These are phyloP conservation scores for Tridacna gigas DNA, from an alignment of 2,888 invertebrate genomes.

Conservation along the genomic window DNA sequence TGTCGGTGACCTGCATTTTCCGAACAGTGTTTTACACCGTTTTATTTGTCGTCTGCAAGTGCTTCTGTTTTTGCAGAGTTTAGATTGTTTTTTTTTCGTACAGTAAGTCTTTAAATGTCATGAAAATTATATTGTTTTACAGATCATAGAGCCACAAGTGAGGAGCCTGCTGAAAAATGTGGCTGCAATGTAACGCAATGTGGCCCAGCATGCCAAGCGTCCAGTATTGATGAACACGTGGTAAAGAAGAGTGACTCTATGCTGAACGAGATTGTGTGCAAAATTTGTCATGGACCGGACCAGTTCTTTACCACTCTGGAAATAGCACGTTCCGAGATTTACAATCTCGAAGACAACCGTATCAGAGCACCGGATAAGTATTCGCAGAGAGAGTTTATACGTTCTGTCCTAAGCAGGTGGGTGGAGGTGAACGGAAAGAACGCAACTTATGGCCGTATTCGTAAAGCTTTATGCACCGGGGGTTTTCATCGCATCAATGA, in stretches of 20 bases:
- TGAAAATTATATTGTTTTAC: neutral
- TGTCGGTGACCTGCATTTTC: too few relatives aligned
- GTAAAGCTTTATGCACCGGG: conserved; percentile 12
- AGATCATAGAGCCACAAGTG: neutral
- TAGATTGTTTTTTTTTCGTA: too few relatives aligned
- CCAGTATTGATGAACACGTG: neutral
- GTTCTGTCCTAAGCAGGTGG: conserved; percentile 18
- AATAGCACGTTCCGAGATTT: conserved; percentile 8
- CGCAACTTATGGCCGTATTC: neutral
- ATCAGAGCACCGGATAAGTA: conserved; percentile 12
- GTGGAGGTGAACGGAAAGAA: conserved; percentile 3
- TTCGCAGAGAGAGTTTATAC: conserved; percentile 27
- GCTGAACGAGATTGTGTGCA: neutral
- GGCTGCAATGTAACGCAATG: neutral
- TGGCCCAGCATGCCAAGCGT: neutral
- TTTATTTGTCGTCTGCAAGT: too few relatives aligned
- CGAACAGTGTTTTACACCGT: too few relatives aligned
- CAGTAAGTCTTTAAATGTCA: too few relatives aligned
- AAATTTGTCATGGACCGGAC: conserved; percentile 9
- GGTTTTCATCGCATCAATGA: conserved; percentile 29
- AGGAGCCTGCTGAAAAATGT: neutral
- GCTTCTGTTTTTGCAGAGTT: too few relatives aligned
- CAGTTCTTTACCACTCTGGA: neutral
- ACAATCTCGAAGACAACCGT: conserved; percentile 24
- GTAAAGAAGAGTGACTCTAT: neutral